Base-by-base conservation (phyloP, 2,113 vertebrate genomes). In the Hippopotamus amphibius region DNA sequence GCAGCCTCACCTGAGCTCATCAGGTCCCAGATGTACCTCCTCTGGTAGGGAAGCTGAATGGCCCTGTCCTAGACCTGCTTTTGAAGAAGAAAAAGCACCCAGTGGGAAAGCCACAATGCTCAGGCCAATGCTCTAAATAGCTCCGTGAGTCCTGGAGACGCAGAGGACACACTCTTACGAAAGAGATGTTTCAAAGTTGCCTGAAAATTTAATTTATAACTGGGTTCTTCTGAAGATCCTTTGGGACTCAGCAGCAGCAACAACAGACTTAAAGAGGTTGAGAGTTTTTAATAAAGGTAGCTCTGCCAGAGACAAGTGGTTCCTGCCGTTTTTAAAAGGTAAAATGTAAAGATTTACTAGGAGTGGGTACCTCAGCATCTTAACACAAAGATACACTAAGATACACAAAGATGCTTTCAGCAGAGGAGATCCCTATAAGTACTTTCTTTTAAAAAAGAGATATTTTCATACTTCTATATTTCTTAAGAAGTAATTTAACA, bases 401-500 rank as follows among this genome's bases (percentile, higher is more conserved):
- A 50, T 7, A 50, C 16, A 77, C 30, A 53, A 16, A 69, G 57
- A 88, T 7, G 13, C 15, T 50, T 79, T 6, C 53, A 72, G 26
- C 3, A 37, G 17, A 63, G 13, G 30, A 53, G 10, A 48, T 37
- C 17, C 37, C 4, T 71, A 65, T 48, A 85, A 80, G 85, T 26
- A 72, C 2, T 88, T 74, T 63, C 10, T 26, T 71, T 50, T 37
- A 0, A 63, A 63, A 71, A 63, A 22, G 11, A 88, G 69, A 14
- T 46, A 53, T 76, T 69, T 97, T 50, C 28, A 74, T 33, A 65
- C 5, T 28, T 79, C 84, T 41, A 0, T 65, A 26, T 88, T 89
- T 88, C 69, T 96, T 74, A 93, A 59, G 37, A 85, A 69, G 15
- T 48, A 65, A 89, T 76, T 86, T 96, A 93, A 88, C 33, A 95